A percentile compares a stretch with the other conserved stretches of the same genome.
These are phyloP conservation scores for Heterodera carotae DNA, from an alignment of 1,140 invertebrate species.

Conservation along the genomic window DNA sequence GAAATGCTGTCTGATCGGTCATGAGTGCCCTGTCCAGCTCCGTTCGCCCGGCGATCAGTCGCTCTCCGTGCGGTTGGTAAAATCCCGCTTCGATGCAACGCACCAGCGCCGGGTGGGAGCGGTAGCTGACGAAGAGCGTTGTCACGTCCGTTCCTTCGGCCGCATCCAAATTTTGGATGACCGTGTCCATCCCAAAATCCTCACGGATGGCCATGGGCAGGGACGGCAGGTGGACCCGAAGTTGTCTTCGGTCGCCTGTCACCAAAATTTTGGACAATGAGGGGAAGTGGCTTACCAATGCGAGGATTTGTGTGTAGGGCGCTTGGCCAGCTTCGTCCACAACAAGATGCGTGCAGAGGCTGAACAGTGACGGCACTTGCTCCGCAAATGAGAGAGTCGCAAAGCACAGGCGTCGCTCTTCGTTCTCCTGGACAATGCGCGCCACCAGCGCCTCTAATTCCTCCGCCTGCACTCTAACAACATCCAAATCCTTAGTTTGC, in stretches of 20 bases:
- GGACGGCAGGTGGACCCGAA: neutral
- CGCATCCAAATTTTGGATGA: neutral
- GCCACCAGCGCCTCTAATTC: slow-evolving; percentile 5
- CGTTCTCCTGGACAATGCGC: too few species aligned
- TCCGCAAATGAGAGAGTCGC: too few species aligned
- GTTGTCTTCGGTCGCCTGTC: slow-evolving; percentile 6
- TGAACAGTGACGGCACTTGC: neutral
- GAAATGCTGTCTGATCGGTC: neutral
- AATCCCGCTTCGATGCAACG: slow-evolving; percentile 12
- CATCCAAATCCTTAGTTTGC: neutral
- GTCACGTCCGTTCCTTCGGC: neutral
- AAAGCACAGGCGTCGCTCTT: too few species aligned
- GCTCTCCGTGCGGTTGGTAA: neutral
- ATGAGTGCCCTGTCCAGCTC: neutral
- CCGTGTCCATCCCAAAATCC: slow-evolving; percentile 4
- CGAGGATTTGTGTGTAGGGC: slow-evolving; percentile 1
- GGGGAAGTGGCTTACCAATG: neutral
- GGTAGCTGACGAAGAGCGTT: neutral
- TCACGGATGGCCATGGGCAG: neutral
- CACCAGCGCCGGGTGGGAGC: neutral
- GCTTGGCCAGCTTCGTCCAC: slow-evolving; percentile 2
- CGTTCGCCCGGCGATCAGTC: neutral
- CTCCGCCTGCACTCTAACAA: slow-evolving; percentile 3
- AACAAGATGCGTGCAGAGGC: neutral
- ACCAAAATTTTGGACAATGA: neutral